phyloP scores from a whole-genome alignment of 2,113 vertebrate genomes.

The Scomber japonicus region DNA sequence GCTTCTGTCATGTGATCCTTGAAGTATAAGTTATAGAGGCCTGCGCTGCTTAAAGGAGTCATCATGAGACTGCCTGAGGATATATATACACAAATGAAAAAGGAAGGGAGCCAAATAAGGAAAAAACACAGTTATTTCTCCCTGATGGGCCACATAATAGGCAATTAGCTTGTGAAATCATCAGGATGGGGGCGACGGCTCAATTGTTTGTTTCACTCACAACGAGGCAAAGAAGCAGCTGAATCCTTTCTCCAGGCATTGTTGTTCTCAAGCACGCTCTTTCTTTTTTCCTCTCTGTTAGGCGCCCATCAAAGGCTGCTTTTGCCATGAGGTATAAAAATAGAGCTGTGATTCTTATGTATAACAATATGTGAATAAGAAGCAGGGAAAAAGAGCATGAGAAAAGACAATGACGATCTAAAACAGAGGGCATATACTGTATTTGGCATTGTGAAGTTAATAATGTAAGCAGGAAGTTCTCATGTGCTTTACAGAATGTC shows the following conservation, averaged over 20 bases:
- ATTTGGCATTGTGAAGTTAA: not conserved
- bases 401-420: not conserved
- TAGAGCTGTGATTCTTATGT: conserved; percentile 48
- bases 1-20: conserved; percentile 1
- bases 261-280: conserved; percentile 56
- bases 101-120: conserved; percentile 35
- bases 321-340: conserved; percentile 58
- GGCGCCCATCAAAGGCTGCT: conserved; percentile 29
- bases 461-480: not conserved
- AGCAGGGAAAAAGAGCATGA: not conserved
- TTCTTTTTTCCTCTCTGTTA: conserved; percentile 29
- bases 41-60: conserved; percentile 2
- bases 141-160: conserved; percentile 59
- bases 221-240: conserved; percentile 50
- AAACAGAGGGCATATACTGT: not conserved
- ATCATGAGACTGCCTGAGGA: conserved; percentile 23
- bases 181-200: conserved; percentile 17
- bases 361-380: conserved; percentile 53
- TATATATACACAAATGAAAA: conserved; percentile 36
- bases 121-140: conserved; percentile 44
- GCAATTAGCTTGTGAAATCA: conserved; percentile 72
- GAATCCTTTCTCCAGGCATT: conserved; percentile 57
- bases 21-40: conserved; percentile 4
- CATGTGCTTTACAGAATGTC: no score
- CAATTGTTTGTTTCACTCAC: conserved; percentile 64